Percentiles rank a stretch among this genome's conserved stretches.
These are phyloP conservation scores for Vipera ursinii DNA, from an alignment of 2,797 vertebrate genomes.

Conservation along the genomic window DNA sequence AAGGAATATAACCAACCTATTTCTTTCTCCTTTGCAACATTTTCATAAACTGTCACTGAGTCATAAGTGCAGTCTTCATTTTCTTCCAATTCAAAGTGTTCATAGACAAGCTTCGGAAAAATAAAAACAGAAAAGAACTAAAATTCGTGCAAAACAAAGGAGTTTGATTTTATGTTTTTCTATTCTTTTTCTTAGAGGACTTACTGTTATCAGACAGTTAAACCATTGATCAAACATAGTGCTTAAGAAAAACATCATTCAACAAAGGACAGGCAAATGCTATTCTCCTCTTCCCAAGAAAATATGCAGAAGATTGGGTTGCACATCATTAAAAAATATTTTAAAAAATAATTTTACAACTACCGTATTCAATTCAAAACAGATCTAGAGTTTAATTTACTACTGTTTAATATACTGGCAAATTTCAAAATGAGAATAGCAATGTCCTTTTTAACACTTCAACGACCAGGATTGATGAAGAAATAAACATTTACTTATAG, in stretches of 20 bases:
- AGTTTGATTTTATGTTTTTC: neutral
- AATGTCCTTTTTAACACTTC: neutral
- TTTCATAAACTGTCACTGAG: slow-evolving; percentile 72
- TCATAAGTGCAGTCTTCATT: slow-evolving; percentile 77
- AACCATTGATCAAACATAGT: neutral
- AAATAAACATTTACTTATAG: neutral
- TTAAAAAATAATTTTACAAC: neutral
- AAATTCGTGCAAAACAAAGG: neutral
- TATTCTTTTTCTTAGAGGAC: neutral
- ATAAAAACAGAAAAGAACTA: neutral
- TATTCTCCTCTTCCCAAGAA: neutral
- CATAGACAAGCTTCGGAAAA: slow-evolving; percentile 77
- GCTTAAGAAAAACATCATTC: neutral
- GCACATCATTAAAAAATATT: neutral
- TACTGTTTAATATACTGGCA: neutral
- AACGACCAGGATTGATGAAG: neutral
- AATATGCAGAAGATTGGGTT: neutral
- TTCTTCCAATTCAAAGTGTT: slow-evolving; percentile 80
- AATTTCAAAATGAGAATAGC: neutral
- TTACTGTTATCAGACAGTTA: neutral
- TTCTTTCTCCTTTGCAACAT: slow-evolving; percentile 71
- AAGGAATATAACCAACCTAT: slow-evolving; percentile 69
- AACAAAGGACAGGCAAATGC: neutral
- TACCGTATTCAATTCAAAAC: neutral
- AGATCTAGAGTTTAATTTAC: neutral